Conservation (phyloP, 2,113 vertebrate species). For the Podarcis raffonei region DNA sequence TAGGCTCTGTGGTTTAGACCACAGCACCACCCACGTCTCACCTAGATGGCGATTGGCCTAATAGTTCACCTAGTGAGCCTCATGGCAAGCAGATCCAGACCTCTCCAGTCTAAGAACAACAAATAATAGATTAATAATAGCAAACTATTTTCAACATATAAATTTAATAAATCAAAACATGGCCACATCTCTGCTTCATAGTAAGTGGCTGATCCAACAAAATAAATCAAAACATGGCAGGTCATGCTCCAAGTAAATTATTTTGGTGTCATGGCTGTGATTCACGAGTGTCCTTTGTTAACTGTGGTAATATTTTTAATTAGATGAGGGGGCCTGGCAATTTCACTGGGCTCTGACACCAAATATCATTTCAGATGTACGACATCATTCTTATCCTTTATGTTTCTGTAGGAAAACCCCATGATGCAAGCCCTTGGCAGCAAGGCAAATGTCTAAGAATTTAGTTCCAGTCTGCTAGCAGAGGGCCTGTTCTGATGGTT, state of each 20-base stretch:
- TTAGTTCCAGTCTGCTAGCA: slow-evolving; percentile 38
- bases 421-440: slow-evolving; percentile 37
- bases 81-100: neutral
- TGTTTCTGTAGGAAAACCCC: slow-evolving; percentile 18
- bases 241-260: neutral
- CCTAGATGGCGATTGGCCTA: neutral
- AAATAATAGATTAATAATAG: neutral
- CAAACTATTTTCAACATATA: neutral
- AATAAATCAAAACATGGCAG: neutral
- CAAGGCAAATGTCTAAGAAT: neutral
- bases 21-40: too few species aligned
- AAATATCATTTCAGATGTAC: neutral
- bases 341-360: neutral
- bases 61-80: neutral
- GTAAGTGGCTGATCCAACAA: neutral
- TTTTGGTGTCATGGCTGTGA: neutral
- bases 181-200: neutral
- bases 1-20: too few species aligned
- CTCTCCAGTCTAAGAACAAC: neutral
- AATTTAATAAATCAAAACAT: neutral
- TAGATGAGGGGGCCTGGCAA: slow-evolving; percentile 1
- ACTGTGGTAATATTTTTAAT: neutral
- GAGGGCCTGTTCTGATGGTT: neutral
- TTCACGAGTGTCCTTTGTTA: neutral
- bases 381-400: slow-evolving; percentile 2